Base-by-base conservation (phyloP, 2,888 invertebrate genomes). In the Cheilosia vernalis region DNA sequence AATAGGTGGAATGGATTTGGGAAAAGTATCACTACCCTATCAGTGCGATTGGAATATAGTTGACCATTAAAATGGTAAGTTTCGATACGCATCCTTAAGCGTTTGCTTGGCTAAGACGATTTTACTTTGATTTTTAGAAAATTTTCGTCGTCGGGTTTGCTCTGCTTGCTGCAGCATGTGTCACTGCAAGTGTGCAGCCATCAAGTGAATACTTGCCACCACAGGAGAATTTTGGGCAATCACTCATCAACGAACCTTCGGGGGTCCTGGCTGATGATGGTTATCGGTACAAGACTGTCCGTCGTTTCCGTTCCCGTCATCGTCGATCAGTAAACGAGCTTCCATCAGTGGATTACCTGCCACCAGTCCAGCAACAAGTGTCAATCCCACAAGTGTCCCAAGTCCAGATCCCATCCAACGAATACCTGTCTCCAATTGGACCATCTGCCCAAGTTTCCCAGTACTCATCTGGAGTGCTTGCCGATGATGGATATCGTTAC, bases 251-350 rank as follows among this genome's bases (percentile, higher is more conserved):
- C 1, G 51, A 17, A 15, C 5, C 49, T 21, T 70, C 70, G 10
- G 70, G 70, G 24, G 70, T 6, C 7, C 56, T 87, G 6, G 83
- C 79, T 49, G 63, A 83, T 55, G 87, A 87, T 64, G 87, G 87
- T 67, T 87, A 87, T 64, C 84, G 81, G 17, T 87, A 87, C 78
- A 85, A 56, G 51, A 81, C 87, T 2, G 81, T 85, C 0, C 64
- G 49, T 4, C 84, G 87, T 44, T 60, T 51, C 15, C 78, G 80
- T 21, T 15, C 21, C 3, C 64, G 88, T 37, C 80, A 80, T 33
- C 88, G 88, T 86, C 88, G 88, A 87, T 88, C 87, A 87, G 89
- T 88, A 13, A 88, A 69, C 85, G 89, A 91, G 73, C 88, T 90
- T 0, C 70, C 85, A 13, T 44, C 78, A 0, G 15, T 56, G 10